Evolutionary conservation across 2,888 invertebrate species (phyloP).

Genomic region (Acrobeloides nanus): DNA sequence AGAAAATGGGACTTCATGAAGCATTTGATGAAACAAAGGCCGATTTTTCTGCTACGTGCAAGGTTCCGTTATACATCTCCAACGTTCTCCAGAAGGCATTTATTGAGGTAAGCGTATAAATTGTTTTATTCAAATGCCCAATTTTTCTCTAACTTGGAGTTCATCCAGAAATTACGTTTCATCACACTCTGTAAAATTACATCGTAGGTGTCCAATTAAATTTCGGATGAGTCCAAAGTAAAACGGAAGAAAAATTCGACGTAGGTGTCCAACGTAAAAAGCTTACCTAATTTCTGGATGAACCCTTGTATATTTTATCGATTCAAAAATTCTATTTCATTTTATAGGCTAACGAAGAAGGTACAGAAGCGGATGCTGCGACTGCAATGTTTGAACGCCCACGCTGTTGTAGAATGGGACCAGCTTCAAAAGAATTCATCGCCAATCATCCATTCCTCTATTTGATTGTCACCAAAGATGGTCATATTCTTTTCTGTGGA

Average conservation of each 20-base stretch:
- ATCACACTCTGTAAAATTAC: no score
- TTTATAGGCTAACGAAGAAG: slow-evolving; percentile 36
- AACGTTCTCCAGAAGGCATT: slow-evolving; percentile 38
- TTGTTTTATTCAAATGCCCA: no score
- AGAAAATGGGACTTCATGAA: slow-evolving; percentile 25
- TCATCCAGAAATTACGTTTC: no score
- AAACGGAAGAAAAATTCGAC: no score
- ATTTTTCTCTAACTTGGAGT: no score
- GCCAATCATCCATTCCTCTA: slow-evolving; percentile 43
- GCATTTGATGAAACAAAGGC: slow-evolving; percentile 28
- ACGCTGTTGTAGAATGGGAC: neutral
- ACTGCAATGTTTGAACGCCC: slow-evolving; percentile 19
- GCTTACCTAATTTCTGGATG: no score
- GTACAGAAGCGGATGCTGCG: slow-evolving; percentile 38
- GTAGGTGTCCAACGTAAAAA: no score
- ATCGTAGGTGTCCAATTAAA: no score
- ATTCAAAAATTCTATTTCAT: neutral
- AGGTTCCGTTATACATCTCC: slow-evolving; percentile 25
- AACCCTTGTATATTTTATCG: no score
- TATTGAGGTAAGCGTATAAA: slow-evolving; percentile 42
- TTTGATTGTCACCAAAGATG: neutral
- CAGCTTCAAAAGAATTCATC: slow-evolving; percentile 18
- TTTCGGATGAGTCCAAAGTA: no score
- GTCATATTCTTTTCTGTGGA: slow-evolving; percentile 8
- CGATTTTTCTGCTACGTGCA: slow-evolving; percentile 20